Conservation (phyloP, 2,888 invertebrate species). For the Oscheius sp. region DNA sequence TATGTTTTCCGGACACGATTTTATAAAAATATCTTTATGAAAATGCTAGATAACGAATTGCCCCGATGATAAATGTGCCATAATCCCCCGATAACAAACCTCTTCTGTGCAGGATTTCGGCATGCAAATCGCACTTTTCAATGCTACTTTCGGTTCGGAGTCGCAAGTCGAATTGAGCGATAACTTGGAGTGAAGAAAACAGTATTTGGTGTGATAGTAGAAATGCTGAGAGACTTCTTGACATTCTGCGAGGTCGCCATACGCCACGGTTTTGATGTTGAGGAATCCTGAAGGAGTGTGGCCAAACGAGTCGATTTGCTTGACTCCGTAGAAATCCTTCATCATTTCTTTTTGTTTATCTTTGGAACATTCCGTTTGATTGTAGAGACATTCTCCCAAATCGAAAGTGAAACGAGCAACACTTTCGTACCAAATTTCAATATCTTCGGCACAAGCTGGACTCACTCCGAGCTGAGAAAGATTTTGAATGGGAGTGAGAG, state of each 20-base stretch:
- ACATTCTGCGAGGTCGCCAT: constrained; percentile 4
- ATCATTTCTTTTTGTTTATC: neutral
- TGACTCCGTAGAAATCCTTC: constrained; percentile 4
- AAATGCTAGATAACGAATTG: too few relatives aligned
- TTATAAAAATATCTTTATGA: too few relatives aligned
- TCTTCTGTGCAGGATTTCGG: constrained; percentile 12
- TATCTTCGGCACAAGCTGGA: constrained; percentile 6
- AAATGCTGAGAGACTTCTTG: constrained; percentile 8
- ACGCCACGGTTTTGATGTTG: neutral
- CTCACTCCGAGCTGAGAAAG: too few relatives aligned
- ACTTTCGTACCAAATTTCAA: neutral
- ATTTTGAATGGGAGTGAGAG: too few relatives aligned
- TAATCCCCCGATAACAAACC: too few relatives aligned
- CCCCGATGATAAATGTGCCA: too few relatives aligned
- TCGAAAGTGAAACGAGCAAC: neutral
- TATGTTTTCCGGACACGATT: too few relatives aligned
- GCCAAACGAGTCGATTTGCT: constrained; percentile 18
- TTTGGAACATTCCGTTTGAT: neutral
- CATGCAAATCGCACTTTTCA: constrained; percentile 13
- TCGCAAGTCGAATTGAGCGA: too few relatives aligned
- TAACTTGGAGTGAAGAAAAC: neutral
- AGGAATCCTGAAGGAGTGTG: constrained; percentile 3
- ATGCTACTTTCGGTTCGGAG: neutral
- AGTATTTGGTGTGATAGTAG: constrained; percentile 18
- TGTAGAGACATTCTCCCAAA: neutral